These are phyloP conservation scores for Athalia circularis DNA, from an alignment of 2,888 invertebrate species.

Conservation along the genomic window DNA sequence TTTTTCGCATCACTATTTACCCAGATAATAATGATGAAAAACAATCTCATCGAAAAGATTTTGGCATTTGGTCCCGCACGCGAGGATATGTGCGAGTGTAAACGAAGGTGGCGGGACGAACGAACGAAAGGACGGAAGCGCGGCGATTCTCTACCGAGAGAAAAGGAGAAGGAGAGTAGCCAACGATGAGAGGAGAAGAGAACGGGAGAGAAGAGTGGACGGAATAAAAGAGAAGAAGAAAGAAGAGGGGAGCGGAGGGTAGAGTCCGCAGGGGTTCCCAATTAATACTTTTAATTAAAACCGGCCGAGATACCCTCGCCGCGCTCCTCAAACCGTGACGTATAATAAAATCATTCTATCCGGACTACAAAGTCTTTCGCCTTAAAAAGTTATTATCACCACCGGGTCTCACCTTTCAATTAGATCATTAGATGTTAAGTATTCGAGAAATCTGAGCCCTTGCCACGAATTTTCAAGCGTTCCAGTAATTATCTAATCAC, in stretches of 20 bases:
- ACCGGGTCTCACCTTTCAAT: too few species aligned
- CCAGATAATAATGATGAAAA: slow-evolving; percentile 18
- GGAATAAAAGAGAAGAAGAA: slow-evolving; percentile 48
- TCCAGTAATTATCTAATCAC: too few species aligned
- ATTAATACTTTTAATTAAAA: slow-evolving; percentile 35
- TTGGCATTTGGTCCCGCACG: slow-evolving; percentile 49
- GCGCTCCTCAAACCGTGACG: neutral
- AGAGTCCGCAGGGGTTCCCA: slow-evolving; percentile 63
- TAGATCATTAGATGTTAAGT: too few species aligned
- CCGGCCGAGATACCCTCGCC: neutral
- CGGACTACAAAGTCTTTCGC: too few species aligned
- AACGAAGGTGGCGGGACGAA: slow-evolving; percentile 61
- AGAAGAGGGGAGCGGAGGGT: slow-evolving; percentile 50
- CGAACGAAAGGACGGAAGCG: slow-evolving; percentile 50
- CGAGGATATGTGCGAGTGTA: slow-evolving; percentile 51
- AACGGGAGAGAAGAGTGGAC: slow-evolving; percentile 50
- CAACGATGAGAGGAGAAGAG: slow-evolving; percentile 54
- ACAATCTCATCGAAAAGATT: slow-evolving; percentile 28
- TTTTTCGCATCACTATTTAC: neutral
- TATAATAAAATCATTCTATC: neutral
- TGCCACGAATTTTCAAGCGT: too few species aligned
- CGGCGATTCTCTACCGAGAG: slow-evolving; percentile 51
- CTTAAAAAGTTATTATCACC: too few species aligned
- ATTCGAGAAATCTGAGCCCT: too few species aligned
- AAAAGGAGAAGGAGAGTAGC: slow-evolving; percentile 50